Base-by-base conservation (phyloP, 2,113 vertebrate species). In the Cariama cristata region DNA sequence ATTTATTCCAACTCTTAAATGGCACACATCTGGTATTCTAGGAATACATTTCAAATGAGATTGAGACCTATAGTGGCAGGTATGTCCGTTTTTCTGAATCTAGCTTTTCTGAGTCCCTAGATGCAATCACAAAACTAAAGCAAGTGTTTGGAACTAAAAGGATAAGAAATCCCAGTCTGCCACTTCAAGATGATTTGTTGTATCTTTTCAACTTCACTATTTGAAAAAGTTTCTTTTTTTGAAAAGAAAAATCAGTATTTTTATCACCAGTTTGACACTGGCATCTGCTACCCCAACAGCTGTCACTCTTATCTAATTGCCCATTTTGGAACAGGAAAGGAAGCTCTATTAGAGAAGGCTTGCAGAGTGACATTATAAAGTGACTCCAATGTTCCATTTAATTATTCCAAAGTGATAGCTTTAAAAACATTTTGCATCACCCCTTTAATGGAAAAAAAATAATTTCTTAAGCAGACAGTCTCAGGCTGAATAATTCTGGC, bases 351-450 rank as follows among this genome's bases (percentile, higher is more conserved):
- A 63, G 56, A 67, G 42, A 86, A 91, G 52, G 13, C 18, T 85
- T 93, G 16, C 24, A 79, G 35, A 87, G 12, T 3, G 17, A 63
- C 63, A 71, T 88, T 88, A 88, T 56, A 44, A 89, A 93, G 42
- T 77, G 14, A 89, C 11, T 79, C 73, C 52, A 84, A 44, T 44
- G 18, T 87, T 96, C 76, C 32, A 64, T 94, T 91, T 89, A 69
- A 91, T 93, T 96, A 81, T 62, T 91, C 49, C 23, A 53, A 86
- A 90, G 12, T 53, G 23, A 49, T 60, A 82, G 53, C 44, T 92
- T 75, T 45, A 64, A 91, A 93, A 96, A 81, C 13, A 87, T 60
- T 96, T 93, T 84, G 12, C n/a, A 64, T 85, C 56, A 75, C 14
- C 6, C 2, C 59, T 67, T 44, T 79, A 87, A 85, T 72, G 49